These are phyloP conservation scores for Lamprologus lemairii DNA, from an alignment of 2,113 vertebrate species.

Conservation along the genomic window DNA sequence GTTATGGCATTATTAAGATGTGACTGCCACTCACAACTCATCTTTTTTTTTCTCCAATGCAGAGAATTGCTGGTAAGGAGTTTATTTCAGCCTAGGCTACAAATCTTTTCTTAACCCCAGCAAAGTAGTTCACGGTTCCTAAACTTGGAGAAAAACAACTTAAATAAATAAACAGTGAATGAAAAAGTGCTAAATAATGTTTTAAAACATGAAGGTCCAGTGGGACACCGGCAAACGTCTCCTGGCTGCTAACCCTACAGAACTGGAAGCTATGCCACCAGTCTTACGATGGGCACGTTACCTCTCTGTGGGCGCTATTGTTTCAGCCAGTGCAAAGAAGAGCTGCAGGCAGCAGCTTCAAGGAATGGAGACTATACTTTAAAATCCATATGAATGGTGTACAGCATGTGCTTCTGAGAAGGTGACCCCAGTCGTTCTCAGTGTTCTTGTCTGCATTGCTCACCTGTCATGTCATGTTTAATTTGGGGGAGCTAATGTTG, in stretches of 20 bases:
- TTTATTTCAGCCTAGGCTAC: not conserved
- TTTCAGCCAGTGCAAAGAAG: not conserved
- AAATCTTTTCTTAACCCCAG: not conserved
- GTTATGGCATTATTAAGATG: not conserved
- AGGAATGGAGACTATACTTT: not conserved
- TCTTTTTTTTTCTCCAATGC: not conserved
- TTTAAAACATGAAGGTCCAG: not conserved
- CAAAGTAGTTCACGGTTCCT: not conserved
- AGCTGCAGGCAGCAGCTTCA: not conserved
- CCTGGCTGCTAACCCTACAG: not conserved
- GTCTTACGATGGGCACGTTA: not conserved
- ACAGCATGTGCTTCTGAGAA: not conserved
- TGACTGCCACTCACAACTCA: not conserved
- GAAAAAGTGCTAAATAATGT: not conserved
- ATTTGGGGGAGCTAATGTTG: not conserved
- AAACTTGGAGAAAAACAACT: not conserved
- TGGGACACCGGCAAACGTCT: rapidly evolving
- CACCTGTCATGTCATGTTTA: not conserved
- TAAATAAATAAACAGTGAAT: not conserved
- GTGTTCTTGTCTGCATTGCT: not conserved
- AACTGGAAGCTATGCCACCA: not conserved
- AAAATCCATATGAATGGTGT: not conserved
- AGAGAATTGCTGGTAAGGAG: not conserved
- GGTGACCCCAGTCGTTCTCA: not conserved
- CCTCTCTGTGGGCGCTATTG: not conserved